Evolutionary conservation across 2,888 invertebrate species (phyloP).

Genomic region (Sarcophaga caerulescens): DNA sequence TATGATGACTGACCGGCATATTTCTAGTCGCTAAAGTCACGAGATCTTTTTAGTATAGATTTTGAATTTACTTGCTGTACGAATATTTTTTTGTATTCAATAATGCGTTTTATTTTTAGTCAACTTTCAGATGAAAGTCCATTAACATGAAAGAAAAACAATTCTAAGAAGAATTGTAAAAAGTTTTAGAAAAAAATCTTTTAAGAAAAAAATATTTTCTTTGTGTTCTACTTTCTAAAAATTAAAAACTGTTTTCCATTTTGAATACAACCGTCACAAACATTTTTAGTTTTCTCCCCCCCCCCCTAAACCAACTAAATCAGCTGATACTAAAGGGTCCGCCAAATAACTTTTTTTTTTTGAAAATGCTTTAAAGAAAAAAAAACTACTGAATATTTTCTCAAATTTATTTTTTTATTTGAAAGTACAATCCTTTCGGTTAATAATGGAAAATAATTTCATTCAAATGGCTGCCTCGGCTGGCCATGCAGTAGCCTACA

Average conservation of each 20-base stretch:
- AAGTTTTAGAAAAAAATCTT: no score
- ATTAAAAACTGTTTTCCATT: slow-evolving; percentile 8
- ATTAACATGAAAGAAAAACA: slow-evolving; percentile 40
- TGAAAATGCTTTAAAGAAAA: no score
- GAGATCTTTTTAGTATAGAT: slow-evolving; percentile 49
- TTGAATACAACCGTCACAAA: slow-evolving; percentile 15
- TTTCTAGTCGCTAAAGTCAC: slow-evolving; percentile 42
- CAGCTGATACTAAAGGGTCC: slow-evolving; percentile 38
- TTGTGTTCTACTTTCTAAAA: slow-evolving; percentile 8
- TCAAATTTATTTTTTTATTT: no score
- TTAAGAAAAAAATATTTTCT: not conserved
- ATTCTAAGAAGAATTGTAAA: no score
- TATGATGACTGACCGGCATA: not conserved
- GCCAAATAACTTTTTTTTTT: no score
- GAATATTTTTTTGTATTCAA: slow-evolving; percentile 7
- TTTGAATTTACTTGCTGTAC: not conserved
- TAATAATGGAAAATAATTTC: no score
- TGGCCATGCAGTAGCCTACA: no score
- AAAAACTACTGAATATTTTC: no score
- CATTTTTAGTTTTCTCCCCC: not conserved
- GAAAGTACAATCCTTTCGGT: no score
- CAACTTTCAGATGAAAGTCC: slow-evolving; percentile 59
- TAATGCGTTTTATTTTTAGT: slow-evolving; percentile 47
- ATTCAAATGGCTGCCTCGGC: no score
- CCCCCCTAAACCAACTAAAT: not conserved